Evolutionary conservation across 92 coral and sea anemone genomes (phyloP), one percentile per base, ranked within the genome.

Genomic region (Epizoanthus ramosus): DNA sequence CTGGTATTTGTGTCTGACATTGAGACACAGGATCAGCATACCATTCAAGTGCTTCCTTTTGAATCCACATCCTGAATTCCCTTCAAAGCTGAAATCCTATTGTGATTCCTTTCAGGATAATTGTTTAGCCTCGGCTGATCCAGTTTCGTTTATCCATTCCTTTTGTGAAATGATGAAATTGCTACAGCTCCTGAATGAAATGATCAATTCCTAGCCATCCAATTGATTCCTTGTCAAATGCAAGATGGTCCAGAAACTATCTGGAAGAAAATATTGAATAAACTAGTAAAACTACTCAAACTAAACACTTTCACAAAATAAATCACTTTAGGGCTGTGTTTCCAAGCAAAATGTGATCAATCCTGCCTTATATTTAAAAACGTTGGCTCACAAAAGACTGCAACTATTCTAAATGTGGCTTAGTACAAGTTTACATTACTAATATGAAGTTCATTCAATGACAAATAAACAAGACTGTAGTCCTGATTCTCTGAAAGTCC

Each of bases 141-240:
- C 82, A 9, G 66, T 77, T 77, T 77, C 70, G 60, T 45, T 59
- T 74, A 18, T 35, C 82, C 68, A 60, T 63, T 63, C 68, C 68
- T 76, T 77, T 77, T 77, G 82, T 43, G 23, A 77, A 77, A 77
- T 61, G 69, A 77, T 28, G 82, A 77, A 77, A 77, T 63, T 77
- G 82, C 71, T 77, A 77, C 72, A 18, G 82, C 82, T 77, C 82
- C 82, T 59, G 66, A 75, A 60, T 77, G 82, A 77, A 77, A 77
- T 39, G 70, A 16, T 77, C 82, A 77, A 39, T 19, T 77, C 82
- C 82, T 77, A 77, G 59, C 71, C 82, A 77, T 77, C 64, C 82
- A 71, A 77, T 17, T 77, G 82, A 77, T 60, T 77, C 71, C 82
- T 77, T 77, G 64, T 63, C 71, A 77, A 77, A 60, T 77, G 82